phyloP scores from a whole-genome alignment of 2,113 vertebrate species.

The Oenanthe oenanthe region DNA sequence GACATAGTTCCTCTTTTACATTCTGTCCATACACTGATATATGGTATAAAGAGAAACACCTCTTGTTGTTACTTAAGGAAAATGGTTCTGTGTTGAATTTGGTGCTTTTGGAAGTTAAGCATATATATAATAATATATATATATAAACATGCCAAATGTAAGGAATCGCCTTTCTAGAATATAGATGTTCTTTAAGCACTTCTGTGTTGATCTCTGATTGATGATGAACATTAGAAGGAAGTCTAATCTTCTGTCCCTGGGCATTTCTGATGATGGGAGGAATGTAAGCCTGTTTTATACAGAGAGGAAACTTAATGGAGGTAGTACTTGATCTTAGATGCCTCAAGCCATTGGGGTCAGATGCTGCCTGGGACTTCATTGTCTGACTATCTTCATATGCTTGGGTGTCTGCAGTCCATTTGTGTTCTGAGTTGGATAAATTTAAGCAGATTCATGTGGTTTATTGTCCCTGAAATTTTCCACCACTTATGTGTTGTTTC shows the following conservation, averaged over 20 bases:
- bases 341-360: background rate
- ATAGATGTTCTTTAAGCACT: background rate
- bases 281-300: background rate
- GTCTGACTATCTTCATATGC: background rate
- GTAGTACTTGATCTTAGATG: background rate
- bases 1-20: background rate
- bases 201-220: background rate
- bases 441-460: background rate
- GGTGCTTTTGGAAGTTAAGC: background rate
- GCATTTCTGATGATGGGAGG: background rate
- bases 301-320: background rate
- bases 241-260: background rate
- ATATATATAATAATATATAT: background rate
- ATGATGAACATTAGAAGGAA: background rate
- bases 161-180: background rate
- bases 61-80: background rate
- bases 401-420: background rate
- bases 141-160: background rate
- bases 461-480: background rate
- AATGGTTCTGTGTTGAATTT: background rate
- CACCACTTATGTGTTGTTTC: background rate
- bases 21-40: background rate
- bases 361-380: background rate
- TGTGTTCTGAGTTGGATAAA: background rate
- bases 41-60: background rate